Percentiles rank a stretch among this genome's conserved stretches.
These are phyloP conservation scores for Diabrotica undecimpunctata DNA, from an alignment of 1,140 invertebrate species.

Conservation along the genomic window DNA sequence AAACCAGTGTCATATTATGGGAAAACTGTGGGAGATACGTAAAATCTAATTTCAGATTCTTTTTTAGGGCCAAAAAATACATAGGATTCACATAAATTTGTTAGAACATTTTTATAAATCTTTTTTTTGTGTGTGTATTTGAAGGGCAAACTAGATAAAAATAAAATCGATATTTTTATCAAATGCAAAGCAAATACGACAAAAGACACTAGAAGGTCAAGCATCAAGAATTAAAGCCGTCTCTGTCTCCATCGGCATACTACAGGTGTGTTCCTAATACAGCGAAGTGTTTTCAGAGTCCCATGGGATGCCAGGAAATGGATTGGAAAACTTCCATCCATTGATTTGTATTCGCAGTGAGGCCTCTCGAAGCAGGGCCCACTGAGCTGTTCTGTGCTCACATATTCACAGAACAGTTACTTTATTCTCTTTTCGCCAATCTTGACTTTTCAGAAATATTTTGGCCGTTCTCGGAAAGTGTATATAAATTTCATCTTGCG, in stretches of 20 bases:
- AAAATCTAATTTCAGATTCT: too few species aligned
- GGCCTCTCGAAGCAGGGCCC: slow-evolving; percentile 20
- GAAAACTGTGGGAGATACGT: too few species aligned
- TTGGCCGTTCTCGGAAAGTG: not conserved
- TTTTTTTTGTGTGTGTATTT: too few species aligned
- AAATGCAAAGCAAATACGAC: too few species aligned
- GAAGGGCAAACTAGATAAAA: too few species aligned
- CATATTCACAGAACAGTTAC: slow-evolving; percentile 35
- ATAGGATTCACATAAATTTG: too few species aligned
- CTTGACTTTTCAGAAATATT: slow-evolving; percentile 14
- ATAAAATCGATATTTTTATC: too few species aligned
- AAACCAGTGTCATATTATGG: too few species aligned
- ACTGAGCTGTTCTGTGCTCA: slow-evolving; percentile 30
- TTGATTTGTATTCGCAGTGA: slow-evolving; percentile 44
- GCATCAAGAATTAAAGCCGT: not conserved
- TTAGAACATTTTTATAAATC: too few species aligned
- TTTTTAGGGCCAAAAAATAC: too few species aligned
- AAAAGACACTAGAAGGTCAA: too few species aligned
- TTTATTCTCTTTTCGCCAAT: slow-evolving; percentile 18
- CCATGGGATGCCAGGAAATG: slow-evolving; percentile 38
- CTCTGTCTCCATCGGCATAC: slow-evolving; percentile 9
- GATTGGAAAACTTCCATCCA: slow-evolving; percentile 47
- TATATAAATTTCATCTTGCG: not conserved
- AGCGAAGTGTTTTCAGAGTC: slow-evolving; percentile 35
- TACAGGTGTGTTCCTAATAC: slow-evolving; percentile 38